Percentiles rank a stretch among this genome's conserved stretches.
phyloP scores from a whole-genome alignment of 2,888 invertebrate species.

The Phymatocera aterrima region DNA sequence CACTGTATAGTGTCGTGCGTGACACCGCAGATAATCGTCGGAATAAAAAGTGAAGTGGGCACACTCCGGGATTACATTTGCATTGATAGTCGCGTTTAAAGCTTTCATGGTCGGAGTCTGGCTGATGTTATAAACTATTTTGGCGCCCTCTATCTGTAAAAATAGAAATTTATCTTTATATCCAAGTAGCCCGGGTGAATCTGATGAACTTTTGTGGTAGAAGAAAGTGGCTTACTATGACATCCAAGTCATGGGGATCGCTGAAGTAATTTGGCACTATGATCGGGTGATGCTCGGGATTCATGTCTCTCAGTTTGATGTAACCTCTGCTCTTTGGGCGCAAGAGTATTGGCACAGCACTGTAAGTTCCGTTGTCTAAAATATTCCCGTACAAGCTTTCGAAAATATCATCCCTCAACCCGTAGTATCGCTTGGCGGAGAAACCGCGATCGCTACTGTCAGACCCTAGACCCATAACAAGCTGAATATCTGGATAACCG shows the following conservation, averaged over 20 bases:
- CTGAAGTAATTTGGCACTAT: slow-evolving; percentile 92
- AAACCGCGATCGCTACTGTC: slow-evolving; percentile 87
- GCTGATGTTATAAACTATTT: not conserved
- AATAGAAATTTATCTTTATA: not conserved
- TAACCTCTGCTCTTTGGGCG: slow-evolving; percentile 85
- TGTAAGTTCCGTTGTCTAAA: slow-evolving; percentile 82
- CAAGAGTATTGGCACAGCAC: slow-evolving; percentile 82
- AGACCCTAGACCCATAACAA: slow-evolving; percentile 86
- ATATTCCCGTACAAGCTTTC: slow-evolving; percentile 84
- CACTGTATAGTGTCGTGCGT: slow-evolving; percentile 76
- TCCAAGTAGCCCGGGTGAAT: too few species aligned
- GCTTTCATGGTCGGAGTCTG: not conserved
- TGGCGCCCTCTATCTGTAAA: not conserved
- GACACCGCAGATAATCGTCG: slow-evolving; percentile 78
- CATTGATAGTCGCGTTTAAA: not conserved
- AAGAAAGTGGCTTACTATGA: slow-evolving; percentile 78
- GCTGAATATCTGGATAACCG: slow-evolving; percentile 84
- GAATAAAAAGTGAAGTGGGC: slow-evolving; percentile 63
- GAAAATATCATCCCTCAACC: slow-evolving; percentile 82
- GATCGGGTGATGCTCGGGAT: slow-evolving; percentile 83
- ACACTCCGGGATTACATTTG: not conserved
- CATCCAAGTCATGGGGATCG: slow-evolving; percentile 78
- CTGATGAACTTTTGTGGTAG: not conserved
- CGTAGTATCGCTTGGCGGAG: slow-evolving; percentile 82
- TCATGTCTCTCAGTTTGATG: slow-evolving; percentile 81